Base-by-base conservation (phyloP, 2,888 invertebrate species). In the Myopa testacea region DNA sequence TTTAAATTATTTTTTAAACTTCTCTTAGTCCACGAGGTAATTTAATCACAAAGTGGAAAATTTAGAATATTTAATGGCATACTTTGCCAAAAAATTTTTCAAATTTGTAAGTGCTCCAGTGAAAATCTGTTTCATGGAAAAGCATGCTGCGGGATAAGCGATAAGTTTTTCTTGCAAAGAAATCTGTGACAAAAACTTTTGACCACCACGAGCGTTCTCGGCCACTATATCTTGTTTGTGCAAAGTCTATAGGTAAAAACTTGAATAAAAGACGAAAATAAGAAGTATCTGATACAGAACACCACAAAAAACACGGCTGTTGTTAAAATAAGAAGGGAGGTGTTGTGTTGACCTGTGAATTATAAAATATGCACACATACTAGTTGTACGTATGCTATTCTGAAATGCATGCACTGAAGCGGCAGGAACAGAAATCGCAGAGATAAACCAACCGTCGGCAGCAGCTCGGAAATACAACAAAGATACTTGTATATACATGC, bases 271-370 rank as follows among this genome's bases (percentile, higher is more conserved):
- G 50, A 26, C 14, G 62, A 34, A 12, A 62, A 77, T 65, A 76
- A 63, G 63, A 58, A n/a, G 52, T 69, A 58, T 72, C 62, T 38
- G 63, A 45, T 67, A 14, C 73, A 38, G 62, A 68, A 68, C 63
- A 68, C 7, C 75, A 69, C 60, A 58, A 37, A 69, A 68, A 60
- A 58, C 69, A 12, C 45, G 16, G 37, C 68, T 62, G 62, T 40
- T 63, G 83, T 80, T 82, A 77, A 10, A 45, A 10, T 40, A 3
- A 8, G 10, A 45, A 8, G 81, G 83, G 82, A 80, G 78, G 45
- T 79, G 79, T 81, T 81, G 78, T 82, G 83, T 80, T 85, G 84
- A 85, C 84, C 85, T 85, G 84, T 83, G 85, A 85, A 85, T 83
- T 83, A 84, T 81, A 81, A 81, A 80, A 80, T 78, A 79, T 80